Conservation (phyloP, 1,140 invertebrate species). For the Hormaphis cornu region DNA sequence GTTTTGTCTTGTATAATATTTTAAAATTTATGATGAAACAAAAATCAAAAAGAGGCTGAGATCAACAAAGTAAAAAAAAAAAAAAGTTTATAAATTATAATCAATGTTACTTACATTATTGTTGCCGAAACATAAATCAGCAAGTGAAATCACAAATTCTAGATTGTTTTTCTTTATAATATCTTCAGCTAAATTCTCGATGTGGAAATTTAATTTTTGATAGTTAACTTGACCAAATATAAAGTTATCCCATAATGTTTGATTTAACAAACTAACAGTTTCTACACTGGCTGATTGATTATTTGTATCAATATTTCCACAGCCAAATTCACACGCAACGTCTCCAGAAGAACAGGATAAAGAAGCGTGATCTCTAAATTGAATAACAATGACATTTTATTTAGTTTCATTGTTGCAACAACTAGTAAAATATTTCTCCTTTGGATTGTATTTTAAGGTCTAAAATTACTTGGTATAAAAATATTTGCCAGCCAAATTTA, state of each 20-base stretch:
- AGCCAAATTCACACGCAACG: neutral
- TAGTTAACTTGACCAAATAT: constrained; percentile 12
- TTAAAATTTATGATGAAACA: too few relatives aligned
- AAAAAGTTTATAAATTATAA: too few relatives aligned
- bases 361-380: neutral
- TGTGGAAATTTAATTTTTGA: neutral
- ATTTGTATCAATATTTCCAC: neutral
- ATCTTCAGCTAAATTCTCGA: neutral
- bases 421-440: too few relatives aligned
- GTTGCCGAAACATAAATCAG: neutral
- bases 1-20: too few relatives aligned
- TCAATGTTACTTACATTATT: too few relatives aligned
- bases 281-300: neutral
- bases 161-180: neutral
- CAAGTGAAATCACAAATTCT: neutral
- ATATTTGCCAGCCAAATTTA: too few relatives aligned
- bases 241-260: neutral
- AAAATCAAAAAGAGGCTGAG: too few relatives aligned
- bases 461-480: too few relatives aligned
- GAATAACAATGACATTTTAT: neutral
- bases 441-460: too few relatives aligned
- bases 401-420: too few relatives aligned
- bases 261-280: neutral
- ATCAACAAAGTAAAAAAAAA: too few relatives aligned
- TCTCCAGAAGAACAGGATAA: constrained; percentile 10